Evolutionary conservation across 2,113 vertebrate genomes (phyloP).

Genomic region (Chauna torquata): DNA sequence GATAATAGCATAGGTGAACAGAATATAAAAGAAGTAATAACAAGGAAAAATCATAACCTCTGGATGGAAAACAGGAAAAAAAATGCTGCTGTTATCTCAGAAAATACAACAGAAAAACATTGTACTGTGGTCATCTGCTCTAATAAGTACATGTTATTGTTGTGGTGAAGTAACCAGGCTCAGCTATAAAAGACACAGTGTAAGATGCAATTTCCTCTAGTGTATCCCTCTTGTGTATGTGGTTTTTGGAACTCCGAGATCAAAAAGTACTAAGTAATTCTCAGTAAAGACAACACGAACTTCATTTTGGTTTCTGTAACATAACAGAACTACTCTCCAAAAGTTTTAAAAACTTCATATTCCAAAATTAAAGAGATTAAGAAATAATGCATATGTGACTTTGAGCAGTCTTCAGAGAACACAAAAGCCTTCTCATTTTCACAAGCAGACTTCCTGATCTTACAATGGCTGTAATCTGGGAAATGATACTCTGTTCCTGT

Average conservation of each 20-base stretch:
- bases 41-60: background rate
- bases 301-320: background rate
- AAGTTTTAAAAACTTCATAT: background rate
- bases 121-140: background rate
- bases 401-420: too few relatives aligned
- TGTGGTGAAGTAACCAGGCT: background rate
- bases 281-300: background rate
- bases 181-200: background rate
- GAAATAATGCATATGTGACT: background rate
- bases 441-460: background rate
- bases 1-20: background rate
- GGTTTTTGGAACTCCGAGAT: background rate
- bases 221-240: background rate
- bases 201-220: background rate
- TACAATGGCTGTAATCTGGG: background rate
- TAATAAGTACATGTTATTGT: background rate
- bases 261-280: background rate
- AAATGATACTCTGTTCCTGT: background rate
- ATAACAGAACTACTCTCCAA: background rate
- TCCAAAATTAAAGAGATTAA: background rate
- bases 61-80: background rate
- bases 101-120: background rate
- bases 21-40: background rate
- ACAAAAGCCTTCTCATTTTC: too few relatives aligned
- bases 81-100: background rate